phyloP scores from a whole-genome alignment of 1,140 invertebrate species.

The Uloborus diversus region DNA sequence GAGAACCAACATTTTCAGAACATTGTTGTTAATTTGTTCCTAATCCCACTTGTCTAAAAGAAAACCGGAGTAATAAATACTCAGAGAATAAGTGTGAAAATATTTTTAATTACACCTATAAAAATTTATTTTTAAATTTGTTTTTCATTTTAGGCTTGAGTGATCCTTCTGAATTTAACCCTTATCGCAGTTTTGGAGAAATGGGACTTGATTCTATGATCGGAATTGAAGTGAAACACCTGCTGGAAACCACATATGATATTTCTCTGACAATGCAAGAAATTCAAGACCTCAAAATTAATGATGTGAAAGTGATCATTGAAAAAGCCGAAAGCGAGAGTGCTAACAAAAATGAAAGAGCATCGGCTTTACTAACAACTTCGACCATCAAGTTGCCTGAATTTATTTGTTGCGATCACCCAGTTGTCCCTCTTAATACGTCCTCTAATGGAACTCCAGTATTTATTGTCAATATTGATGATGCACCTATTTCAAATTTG shows the following conservation, averaged over 20 bases:
- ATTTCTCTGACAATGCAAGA: slow-evolving; percentile 85
- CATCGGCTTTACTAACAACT: neutral
- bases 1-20: too few species aligned
- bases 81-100: neutral
- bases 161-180: neutral
- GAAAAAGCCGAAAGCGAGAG: neutral
- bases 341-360: neutral
- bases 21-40: neutral
- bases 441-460: neutral
- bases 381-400: neutral
- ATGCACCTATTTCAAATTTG: slow-evolving; percentile 1
- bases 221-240: slow-evolving; percentile 98
- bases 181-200: slow-evolving; percentile 76
- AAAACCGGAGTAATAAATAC: neutral
- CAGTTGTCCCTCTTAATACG: neutral
- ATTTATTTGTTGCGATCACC: neutral
- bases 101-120: neutral
- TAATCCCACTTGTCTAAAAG: neutral
- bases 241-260: slow-evolving; percentile 90
- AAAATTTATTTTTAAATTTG: neutral
- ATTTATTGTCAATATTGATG: slow-evolving; percentile 1
- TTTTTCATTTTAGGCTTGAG: neutral
- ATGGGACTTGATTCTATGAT: slow-evolving; percentile 97
- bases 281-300: slow-evolving; percentile 82
- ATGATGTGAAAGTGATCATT: slow-evolving; percentile 70